phyloP scores from a whole-genome alignment of 2,888 invertebrate genomes.

The Argynnis bischoffii region DNA sequence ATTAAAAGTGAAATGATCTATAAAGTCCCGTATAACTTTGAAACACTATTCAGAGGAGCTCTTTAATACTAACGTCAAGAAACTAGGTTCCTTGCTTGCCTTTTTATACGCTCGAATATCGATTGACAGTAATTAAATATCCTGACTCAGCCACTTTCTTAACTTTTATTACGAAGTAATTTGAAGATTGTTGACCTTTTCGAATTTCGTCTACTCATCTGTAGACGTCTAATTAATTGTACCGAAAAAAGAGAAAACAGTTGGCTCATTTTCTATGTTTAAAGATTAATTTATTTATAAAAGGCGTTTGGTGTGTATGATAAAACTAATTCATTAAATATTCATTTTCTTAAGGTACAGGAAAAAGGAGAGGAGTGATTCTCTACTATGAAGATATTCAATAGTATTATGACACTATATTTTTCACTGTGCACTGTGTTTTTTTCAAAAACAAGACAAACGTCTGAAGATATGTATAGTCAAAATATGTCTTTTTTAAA shows the following conservation, averaged over 20 bases:
- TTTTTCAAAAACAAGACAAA: too few relatives aligned
- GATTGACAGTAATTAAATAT: slow-evolving; percentile 11
- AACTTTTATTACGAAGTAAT: slow-evolving; percentile 14
- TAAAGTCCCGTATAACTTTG: not conserved
- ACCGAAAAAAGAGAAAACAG: not conserved
- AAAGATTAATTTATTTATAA: not conserved
- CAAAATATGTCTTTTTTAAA: too few relatives aligned
- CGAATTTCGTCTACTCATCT: slow-evolving; percentile 8
- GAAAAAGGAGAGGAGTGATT: too few relatives aligned
- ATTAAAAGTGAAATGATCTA: slow-evolving; percentile 1
- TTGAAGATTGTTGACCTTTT: slow-evolving; percentile 5
- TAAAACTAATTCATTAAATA: too few relatives aligned
- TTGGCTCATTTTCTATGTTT: not conserved
- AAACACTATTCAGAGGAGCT: slow-evolving; percentile 8
- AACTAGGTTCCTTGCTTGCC: not conserved
- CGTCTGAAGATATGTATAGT: too few relatives aligned
- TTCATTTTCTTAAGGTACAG: too few relatives aligned
- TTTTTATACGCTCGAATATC: slow-evolving; percentile 2
- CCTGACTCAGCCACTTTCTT: slow-evolving; percentile 7
- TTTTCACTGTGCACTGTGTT: too few relatives aligned
- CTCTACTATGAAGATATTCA: too few relatives aligned
- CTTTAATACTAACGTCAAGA: not conserved
- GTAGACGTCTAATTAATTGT: slow-evolving; percentile 6
- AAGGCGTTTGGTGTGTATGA: too few relatives aligned
- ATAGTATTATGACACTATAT: too few relatives aligned